phyloP scores from a whole-genome alignment of 2,113 vertebrate species.

The Pterocles burchelli region DNA sequence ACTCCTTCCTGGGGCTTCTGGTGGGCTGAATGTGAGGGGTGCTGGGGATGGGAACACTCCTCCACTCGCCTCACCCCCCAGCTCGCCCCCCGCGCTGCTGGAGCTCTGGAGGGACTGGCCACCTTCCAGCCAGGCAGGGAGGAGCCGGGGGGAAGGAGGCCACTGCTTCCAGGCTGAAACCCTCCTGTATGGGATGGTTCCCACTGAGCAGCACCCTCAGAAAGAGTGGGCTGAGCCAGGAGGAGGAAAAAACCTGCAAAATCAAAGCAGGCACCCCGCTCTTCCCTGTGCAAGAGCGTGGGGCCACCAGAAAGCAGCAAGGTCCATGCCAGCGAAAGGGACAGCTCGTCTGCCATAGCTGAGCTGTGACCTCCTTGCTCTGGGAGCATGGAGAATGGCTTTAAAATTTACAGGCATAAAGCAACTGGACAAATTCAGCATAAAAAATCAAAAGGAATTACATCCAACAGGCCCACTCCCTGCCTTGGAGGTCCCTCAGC shows the following conservation, averaged over 20 bases:
- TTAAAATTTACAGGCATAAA: neutral
- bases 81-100: fast-evolving
- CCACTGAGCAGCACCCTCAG: neutral
- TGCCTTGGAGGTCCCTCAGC: neutral
- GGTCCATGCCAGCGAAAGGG: neutral
- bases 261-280: neutral
- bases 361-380: neutral
- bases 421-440: neutral
- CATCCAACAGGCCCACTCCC: neutral
- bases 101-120: neutral
- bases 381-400: neutral
- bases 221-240: neutral
- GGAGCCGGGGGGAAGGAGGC: neutral
- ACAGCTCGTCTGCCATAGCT: neutral
- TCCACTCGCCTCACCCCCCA: neutral
- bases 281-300: fast-evolving
- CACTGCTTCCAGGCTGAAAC: neutral
- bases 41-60: neutral
- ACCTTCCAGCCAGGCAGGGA: neutral
- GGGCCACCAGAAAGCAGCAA: neutral
- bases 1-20: neutral
- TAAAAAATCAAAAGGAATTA: neutral
- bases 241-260: neutral
- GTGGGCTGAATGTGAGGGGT: neutral
- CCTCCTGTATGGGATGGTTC: neutral